These are phyloP conservation scores for Leptinotarsa texana DNA, from an alignment of 1,140 invertebrate species.

Conservation along the genomic window DNA sequence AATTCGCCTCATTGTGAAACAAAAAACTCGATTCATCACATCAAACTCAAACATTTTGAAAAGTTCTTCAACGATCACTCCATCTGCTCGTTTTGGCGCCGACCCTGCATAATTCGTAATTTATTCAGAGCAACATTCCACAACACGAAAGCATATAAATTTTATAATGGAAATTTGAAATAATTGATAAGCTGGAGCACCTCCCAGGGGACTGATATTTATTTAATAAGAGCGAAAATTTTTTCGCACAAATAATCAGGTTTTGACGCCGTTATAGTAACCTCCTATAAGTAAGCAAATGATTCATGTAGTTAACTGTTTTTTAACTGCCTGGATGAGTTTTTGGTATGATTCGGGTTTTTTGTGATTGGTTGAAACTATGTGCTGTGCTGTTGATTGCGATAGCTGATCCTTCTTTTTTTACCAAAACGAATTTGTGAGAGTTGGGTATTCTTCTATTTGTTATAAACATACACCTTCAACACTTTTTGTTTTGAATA, in stretches of 20 bases:
- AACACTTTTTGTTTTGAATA: too few relatives aligned
- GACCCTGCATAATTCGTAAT: background rate
- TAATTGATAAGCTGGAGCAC: slow-evolving; percentile 18
- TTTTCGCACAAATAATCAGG: background rate
- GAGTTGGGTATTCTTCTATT: too few relatives aligned
- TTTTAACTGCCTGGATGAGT: background rate
- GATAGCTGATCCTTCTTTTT: too few relatives aligned
- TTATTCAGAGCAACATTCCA: slow-evolving; percentile 26
- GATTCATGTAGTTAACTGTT: background rate
- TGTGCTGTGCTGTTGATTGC: too few relatives aligned
- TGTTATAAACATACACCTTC: too few relatives aligned
- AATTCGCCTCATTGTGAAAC: too few relatives aligned
- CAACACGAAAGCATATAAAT: slow-evolving; percentile 10
- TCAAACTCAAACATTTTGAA: too few relatives aligned
- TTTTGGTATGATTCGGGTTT: background rate
- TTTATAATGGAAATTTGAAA: slow-evolving; percentile 23
- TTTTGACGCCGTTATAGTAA: background rate
- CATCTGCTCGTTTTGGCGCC: background rate
- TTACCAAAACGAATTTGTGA: too few relatives aligned
- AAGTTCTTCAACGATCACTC: too few relatives aligned
- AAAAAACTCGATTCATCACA: too few relatives aligned
- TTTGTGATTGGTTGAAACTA: too few relatives aligned
- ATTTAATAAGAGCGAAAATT: slow-evolving; percentile 6
- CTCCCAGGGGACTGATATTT: background rate
- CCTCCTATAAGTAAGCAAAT: background rate